Base-by-base conservation (phyloP, 1,140 invertebrate genomes). In the Aleiodes sp. region DNA sequence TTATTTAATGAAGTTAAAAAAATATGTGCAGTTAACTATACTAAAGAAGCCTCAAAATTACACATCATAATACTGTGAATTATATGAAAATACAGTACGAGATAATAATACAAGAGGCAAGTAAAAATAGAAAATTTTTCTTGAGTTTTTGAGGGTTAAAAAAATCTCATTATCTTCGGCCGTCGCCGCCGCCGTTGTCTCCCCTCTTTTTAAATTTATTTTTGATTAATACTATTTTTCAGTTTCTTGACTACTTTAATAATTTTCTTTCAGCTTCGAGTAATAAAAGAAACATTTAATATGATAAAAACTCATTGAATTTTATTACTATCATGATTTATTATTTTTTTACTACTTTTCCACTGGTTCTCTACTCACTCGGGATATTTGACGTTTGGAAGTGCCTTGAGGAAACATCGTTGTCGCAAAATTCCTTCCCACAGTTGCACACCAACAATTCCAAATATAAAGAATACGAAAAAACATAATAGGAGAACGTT, bases 401-500 rank as follows among this genome's bases (percentile, higher is more conserved):
- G 87, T 46, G 89, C 87, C 62, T 91, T 89, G 67, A 97, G 88
- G 80, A 94, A 96, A 84, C 98, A 99, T 41, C 98, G 90, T 82
- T 99, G 96, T 65, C 97, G 88, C 33, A 99, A 87, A 33, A 99
- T 94, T 3, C 98, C 98, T 78, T 98, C 95, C 98, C 98, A 99
- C 9, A 99, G 88, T 84, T 99, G 98, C 10, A 99, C 98, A 0
- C 98, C 98, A 70, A 99, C 95, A 79, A 99, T 99, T 52, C 98
- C 98, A 83, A 99, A 99, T 82, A 99, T 99, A 90, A 99, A 99
- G 91, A 99, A 99, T 37, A 99, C 98, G 88, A 99, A 99, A 89
- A 99, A 99, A 87, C 98, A 99, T 39, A 99, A 88, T 39, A 99
- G 89, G 63, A 99, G 88, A 28, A 99, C 98, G 86, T 99, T 99